Conservation (phyloP, 2,888 invertebrate species). For the Anaspis maculata region DNA sequence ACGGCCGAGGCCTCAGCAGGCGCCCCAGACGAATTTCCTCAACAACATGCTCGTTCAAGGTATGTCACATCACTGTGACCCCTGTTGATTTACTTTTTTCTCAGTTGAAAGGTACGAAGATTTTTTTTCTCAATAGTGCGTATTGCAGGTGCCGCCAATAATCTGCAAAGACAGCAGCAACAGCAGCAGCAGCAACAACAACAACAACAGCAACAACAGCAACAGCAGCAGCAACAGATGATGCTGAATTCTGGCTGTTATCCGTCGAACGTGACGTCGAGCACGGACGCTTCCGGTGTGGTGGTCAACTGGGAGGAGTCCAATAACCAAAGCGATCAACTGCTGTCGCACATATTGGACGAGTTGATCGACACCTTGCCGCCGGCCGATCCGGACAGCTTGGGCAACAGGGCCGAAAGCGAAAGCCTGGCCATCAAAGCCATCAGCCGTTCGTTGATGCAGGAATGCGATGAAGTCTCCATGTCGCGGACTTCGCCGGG, state of each 20-base stretch:
- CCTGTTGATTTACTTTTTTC: too few relatives aligned
- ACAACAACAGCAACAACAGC: conserved; percentile 32
- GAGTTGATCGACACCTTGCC: conserved; percentile 32
- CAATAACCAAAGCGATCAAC: conserved; percentile 50
- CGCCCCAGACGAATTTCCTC: conserved; percentile 32
- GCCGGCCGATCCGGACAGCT: conserved; percentile 35
- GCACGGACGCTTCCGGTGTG: conserved; percentile 27
- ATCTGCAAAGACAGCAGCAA: too few relatives aligned
- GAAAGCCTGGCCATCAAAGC: conserved; percentile 80
- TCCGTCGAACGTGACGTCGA: conserved; percentile 30
- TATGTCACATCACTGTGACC: too few relatives aligned
- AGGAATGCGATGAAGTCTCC: conserved; percentile 61
- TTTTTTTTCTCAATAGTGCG: too few relatives aligned
- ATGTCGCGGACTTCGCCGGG: conserved; percentile 55
- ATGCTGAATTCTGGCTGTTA: conserved; percentile 26
- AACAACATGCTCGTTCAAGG: conserved; percentile 35
- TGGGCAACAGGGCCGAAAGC: conserved; percentile 42
- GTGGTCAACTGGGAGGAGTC: conserved; percentile 35
- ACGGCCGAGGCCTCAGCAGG: conserved; percentile 19
- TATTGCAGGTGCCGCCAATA: too few relatives aligned
- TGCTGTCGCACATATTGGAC: conserved; percentile 77
- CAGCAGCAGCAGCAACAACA: too few relatives aligned
- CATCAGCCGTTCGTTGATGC: conserved; percentile 87
- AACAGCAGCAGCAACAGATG: conserved; percentile 11
- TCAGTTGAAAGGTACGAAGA: too few relatives aligned